Conservation (phyloP, 2,113 vertebrate species). For the Ellobius talpinus region DNA sequence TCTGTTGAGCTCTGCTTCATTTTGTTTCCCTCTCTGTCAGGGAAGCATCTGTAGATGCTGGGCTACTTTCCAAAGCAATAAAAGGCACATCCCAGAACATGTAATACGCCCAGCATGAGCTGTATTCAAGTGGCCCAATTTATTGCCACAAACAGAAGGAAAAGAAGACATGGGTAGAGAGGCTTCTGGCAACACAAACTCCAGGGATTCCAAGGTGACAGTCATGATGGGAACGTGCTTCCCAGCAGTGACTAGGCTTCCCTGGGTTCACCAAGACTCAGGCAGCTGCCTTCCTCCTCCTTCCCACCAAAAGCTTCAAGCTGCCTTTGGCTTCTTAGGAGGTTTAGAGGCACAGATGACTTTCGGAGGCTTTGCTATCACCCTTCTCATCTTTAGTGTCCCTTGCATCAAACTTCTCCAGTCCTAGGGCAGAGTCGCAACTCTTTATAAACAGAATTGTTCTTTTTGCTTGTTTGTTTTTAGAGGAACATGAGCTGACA, state of each 20-base stretch:
- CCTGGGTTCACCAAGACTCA: not conserved
- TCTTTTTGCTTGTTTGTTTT: slow-evolving; percentile 42
- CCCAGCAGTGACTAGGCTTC: not conserved
- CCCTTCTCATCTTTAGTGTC: not conserved
- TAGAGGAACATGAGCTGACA: slow-evolving; percentile 94
- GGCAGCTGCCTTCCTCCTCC: not conserved
- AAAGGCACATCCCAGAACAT: slow-evolving; percentile 58
- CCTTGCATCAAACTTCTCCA: not conserved
- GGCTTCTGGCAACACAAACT: not conserved
- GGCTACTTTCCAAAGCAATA: slow-evolving; percentile 63
- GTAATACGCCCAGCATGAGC: not conserved
- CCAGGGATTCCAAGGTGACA: not conserved
- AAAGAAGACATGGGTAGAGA: fast-evolving
- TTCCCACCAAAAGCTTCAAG: not conserved
- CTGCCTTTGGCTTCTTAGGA: not conserved
- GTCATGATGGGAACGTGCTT: not conserved
- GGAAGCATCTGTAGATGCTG: slow-evolving; percentile 56
- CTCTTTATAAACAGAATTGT: not conserved
- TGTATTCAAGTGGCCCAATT: not conserved
- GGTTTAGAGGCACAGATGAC: not conserved
- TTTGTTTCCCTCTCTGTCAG: slow-evolving; percentile 60
- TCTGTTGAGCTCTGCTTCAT: slow-evolving; percentile 35
- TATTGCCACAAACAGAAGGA: slow-evolving; percentile 30
- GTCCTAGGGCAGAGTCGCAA: not conserved
- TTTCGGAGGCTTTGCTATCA: not conserved